These are phyloP conservation scores for Stigmatopora argus DNA, from an alignment of 2,113 vertebrate genomes.

Conservation along the genomic window DNA sequence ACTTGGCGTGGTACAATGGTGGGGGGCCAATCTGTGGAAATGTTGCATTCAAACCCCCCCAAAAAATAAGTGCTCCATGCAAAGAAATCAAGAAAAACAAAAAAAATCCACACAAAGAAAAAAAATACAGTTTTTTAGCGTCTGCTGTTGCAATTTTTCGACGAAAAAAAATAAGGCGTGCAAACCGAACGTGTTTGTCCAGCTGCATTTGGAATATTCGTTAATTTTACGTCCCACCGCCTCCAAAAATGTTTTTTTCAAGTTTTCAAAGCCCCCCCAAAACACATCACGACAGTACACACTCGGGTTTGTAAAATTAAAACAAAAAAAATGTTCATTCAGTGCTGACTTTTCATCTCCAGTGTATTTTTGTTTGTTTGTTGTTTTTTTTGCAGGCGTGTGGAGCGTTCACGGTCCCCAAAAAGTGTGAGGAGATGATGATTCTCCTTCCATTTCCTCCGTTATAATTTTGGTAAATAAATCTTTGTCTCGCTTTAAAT, in stretches of 20 bases:
- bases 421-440: constrained; percentile 42
- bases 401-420: constrained; percentile 33
- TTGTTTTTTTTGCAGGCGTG: constrained; percentile 5
- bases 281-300: constrained; percentile 49
- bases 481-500: constrained; percentile 71
- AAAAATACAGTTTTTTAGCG: constrained; percentile 47
- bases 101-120: constrained; percentile 25
- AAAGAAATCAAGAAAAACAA: constrained; percentile 42
- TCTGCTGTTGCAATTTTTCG: constrained; percentile 57
- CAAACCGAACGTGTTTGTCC: constrained; percentile 54
- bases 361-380: constrained; percentile 50
- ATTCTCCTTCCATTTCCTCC: constrained; percentile 42
- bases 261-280: not conserved
- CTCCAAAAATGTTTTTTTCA: not conserved
- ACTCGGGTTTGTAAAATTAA: not conserved
- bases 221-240: constrained; percentile 30
- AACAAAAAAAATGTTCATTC: constrained; percentile 44
- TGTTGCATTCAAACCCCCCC: constrained; percentile 46
- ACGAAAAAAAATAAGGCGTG: constrained; percentile 61
- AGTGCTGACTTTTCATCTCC: constrained; percentile 54
- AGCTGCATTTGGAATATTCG: constrained; percentile 48
- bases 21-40: constrained; percentile 58
- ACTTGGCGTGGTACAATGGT: constrained; percentile 37
- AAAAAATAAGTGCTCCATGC: constrained; percentile 76
- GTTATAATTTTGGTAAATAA: constrained; percentile 70